Conservation (phyloP, 2,888 invertebrate species). For the Cataglyphis altisquamis region DNA sequence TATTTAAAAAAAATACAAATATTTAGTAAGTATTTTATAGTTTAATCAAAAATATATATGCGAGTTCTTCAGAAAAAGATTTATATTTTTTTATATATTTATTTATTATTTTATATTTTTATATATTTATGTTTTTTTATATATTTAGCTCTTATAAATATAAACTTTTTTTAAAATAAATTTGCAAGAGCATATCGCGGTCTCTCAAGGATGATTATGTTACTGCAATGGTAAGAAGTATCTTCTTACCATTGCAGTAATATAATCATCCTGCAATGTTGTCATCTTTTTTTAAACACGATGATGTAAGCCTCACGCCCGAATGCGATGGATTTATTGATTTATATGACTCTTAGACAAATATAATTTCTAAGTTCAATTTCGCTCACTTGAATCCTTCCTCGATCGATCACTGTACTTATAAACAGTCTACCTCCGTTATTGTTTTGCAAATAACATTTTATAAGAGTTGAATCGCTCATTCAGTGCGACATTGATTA, state of each 20-base stretch:
- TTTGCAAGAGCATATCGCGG: background rate
- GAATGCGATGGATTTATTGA: background rate
- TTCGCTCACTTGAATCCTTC: constrained; percentile 16
- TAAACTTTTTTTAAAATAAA: background rate
- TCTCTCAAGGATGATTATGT: background rate
- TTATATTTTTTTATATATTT: background rate
- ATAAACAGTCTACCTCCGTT: background rate
- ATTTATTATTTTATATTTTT: background rate
- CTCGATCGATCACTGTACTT: background rate
- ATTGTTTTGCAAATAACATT: background rate
- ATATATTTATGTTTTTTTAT: background rate
- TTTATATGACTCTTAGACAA: background rate
- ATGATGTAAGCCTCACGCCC: constrained; percentile 30
- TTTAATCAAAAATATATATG: background rate
- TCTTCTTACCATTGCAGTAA: background rate
- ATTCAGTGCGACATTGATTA: constrained; percentile 25
- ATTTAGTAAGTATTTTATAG: background rate
- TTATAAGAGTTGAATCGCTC: constrained; percentile 9
- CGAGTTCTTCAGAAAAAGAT: background rate
- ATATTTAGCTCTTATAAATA: background rate
- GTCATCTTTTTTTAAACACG: background rate
- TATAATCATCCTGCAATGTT: background rate
- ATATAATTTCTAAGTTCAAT: background rate
- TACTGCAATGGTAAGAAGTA: constrained; percentile 7
- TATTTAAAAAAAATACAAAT: background rate